Base-by-base conservation (phyloP, 2,797 vertebrate genomes). In the Trichosurus vulpecula region DNA sequence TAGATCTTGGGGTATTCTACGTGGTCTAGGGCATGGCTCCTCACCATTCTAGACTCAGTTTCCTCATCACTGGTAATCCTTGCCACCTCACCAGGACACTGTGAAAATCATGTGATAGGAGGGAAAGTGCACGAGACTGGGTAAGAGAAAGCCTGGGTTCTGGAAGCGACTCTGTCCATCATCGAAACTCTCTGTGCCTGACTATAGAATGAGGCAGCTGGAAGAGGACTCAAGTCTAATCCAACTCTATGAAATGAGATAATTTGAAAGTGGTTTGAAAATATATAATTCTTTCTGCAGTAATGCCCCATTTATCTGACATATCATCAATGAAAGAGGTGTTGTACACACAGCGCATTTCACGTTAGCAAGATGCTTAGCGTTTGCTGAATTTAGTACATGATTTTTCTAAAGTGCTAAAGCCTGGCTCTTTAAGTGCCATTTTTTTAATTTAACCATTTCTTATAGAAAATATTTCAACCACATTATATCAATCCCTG, bases 361-460 rank as follows among this genome's bases (percentile, higher is more conserved):
- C 94, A 96, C 94, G 96, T 97, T 97, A 97, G 97, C 96, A 97
- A 94, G 94, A 97, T 97, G 95, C 95, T 97, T 19, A 74, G n/a
- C 6, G 16, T 41, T 74, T 47, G 19, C 41, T 81, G 22, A 81
- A 81, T 81, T 81, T 47, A 81, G 41, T 81, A 27, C 19, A 11
- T 51, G 74, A 4, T 87, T 87, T 87, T 87, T 87, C 74, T 51
- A 51, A 97, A 98, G 97, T 93, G 96, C 97, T 89, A 91, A 95
- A 93, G 89, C 93, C 92, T 97, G 96, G 41, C 66, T 35, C 58
- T 66, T 51, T 87, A 51, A 87, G 22, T 51, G 41, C 74, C 25
- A 87, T 27, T 47, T 35, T 97, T 97, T 97, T 94, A 90, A 97
- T 95, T 97, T 96, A 97, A 91, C 94, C 66, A 97, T 92, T 92